Base-by-base conservation (phyloP, 1,140 invertebrate genomes). In the Heliconius nattereri region DNA sequence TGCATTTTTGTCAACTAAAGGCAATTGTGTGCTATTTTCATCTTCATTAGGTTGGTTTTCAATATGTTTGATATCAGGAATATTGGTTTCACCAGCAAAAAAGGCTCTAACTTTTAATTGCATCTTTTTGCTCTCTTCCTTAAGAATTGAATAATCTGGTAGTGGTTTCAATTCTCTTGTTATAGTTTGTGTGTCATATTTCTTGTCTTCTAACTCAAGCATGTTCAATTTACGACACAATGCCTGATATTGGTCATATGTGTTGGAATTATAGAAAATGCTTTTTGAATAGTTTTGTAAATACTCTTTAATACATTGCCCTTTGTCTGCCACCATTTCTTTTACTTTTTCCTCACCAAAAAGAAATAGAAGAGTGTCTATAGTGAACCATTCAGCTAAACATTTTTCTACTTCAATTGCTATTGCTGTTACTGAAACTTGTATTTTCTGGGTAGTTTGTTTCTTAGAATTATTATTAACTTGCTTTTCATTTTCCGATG, bases 371-470 rank as follows among this genome's bases (percentile, higher is more conserved):
- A 95, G 86, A 3, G 95, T 95, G 75, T 96, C 96, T 26, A 96
- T 82, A n/a, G 94, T 95, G 79, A 96, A 93, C 96, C 96, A 96
- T 87, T 96, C 95, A 20, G 94, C 89, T 32, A 96, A 80, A 86
- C 92, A 94, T 86, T 95, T 95, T 86, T 95, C 95, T 52, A 96
- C 92, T 83, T 94, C 89, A 79, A 94, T 90, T 35, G 89, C 90
- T 70, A 92, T 83, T 23, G 82, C 81, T 5, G 87, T 88, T 37
- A 92, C 85, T n/a, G 86, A 83, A n/a, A 85, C 87, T 76, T 89
- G 87, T 37, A 84, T 88, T 80, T 90, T 90, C 29, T 54, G 70
- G 37, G 23, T 3, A 71, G 19, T 70, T 45, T 78, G 82, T 83
- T 74, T 79, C 6, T 26, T 20, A 72, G 37, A 37, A 40, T 71